phyloP scores from a whole-genome alignment of 2,888 invertebrate genomes.

The Autographa gamma region DNA sequence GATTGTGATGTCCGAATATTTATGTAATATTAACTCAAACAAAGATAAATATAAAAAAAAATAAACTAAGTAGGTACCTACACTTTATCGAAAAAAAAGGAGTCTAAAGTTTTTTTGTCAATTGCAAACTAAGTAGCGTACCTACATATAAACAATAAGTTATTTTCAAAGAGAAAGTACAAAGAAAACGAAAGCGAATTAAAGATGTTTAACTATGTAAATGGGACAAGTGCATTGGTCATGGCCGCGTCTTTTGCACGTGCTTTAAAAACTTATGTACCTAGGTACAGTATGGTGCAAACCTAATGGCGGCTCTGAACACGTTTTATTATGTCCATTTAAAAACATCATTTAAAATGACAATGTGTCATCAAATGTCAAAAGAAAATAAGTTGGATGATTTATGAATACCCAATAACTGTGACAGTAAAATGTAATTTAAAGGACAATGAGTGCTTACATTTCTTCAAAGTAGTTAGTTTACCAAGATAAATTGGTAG shows the following conservation, averaged over 20 bases:
- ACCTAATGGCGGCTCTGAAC: too few relatives aligned
- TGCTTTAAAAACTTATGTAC: background rate
- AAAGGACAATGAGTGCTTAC: background rate
- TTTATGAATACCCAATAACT: slow-evolving; percentile 7
- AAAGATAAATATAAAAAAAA: too few relatives aligned
- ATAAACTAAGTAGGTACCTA: too few relatives aligned
- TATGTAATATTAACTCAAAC: too few relatives aligned
- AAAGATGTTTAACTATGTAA: slow-evolving; percentile 47
- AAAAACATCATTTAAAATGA: background rate
- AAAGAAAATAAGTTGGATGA: background rate
- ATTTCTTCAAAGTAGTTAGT: background rate
- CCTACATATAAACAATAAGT: slow-evolving; percentile 29
- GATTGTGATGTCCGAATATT: too few relatives aligned
- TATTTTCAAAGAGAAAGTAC: slow-evolving; percentile 63
- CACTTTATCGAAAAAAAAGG: background rate
- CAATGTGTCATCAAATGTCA: background rate
- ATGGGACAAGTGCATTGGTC: slow-evolving; percentile 36
- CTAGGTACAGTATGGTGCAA: too few relatives aligned
- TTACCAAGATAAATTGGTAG: background rate
- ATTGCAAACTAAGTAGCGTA: background rate
- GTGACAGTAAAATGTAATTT: background rate
- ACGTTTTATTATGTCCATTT: background rate
- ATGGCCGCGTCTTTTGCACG: slow-evolving; percentile 9
- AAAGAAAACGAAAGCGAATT: slow-evolving; percentile 62
- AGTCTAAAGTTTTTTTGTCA: background rate